phyloP scores from a whole-genome alignment of 2,888 invertebrate species.

The Abrostola tripartita region DNA sequence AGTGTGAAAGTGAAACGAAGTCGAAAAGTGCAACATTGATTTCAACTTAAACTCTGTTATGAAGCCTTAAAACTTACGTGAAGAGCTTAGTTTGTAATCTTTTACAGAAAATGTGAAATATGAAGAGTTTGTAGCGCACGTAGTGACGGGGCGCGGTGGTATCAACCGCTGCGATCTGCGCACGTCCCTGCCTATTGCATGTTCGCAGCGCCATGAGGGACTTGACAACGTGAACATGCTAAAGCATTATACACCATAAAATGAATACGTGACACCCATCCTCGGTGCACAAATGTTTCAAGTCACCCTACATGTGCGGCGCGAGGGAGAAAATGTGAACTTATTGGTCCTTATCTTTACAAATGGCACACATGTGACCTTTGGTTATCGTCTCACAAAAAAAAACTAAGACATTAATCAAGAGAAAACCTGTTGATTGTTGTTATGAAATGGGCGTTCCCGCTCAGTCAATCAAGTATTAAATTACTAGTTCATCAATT shows the following conservation, averaged over 20 bases:
- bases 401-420: too few species aligned
- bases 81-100: constrained; percentile 29
- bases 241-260: constrained; percentile 42
- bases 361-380: background rate
- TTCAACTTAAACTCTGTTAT: constrained; percentile 30
- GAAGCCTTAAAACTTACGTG: constrained; percentile 22
- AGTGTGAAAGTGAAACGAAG: constrained; percentile 9
- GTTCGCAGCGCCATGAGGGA: constrained; percentile 50
- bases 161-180: constrained; percentile 63
- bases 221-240: constrained; percentile 44
- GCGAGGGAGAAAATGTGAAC: constrained; percentile 1
- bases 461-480: constrained; percentile 44
- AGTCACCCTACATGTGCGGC: constrained; percentile 10
- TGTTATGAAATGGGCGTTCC: constrained; percentile 3
- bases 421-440: constrained; percentile 2
- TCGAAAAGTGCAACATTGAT: constrained; percentile 20
- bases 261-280: constrained; percentile 48
- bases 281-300: constrained; percentile 20
- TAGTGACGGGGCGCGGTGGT: constrained; percentile 42
- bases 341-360: constrained; percentile 8
- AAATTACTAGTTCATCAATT: too few species aligned
- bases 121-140: constrained; percentile 41
- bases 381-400: too few species aligned
- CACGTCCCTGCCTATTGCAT: constrained; percentile 64
- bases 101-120: constrained; percentile 42